Evolutionary conservation across 2,113 vertebrate species (phyloP).

Genomic region (Scytalopus superciliaris): DNA sequence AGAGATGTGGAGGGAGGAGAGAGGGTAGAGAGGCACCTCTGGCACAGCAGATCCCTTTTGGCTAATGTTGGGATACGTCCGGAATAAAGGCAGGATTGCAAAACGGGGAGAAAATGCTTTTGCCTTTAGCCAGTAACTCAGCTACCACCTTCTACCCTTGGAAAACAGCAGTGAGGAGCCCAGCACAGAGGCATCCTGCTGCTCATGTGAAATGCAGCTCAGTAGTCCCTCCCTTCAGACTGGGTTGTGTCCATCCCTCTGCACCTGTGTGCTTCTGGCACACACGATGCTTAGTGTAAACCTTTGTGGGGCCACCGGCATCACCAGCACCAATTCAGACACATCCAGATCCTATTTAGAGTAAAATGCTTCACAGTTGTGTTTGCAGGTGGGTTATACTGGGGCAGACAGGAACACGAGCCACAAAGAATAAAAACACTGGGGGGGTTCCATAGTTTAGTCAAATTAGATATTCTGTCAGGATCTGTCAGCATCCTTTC

Average conservation of each 20-base stretch:
- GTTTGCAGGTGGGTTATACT: not conserved
- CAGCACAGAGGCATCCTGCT: not conserved
- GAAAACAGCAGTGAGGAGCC: not conserved
- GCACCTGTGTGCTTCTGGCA: not conserved
- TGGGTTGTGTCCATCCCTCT: not conserved
- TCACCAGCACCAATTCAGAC: not conserved
- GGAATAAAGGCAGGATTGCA: not conserved
- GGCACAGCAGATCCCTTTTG: not conserved
- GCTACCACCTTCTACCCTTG: not conserved
- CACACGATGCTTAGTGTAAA: not conserved
- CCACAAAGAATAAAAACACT: not conserved
- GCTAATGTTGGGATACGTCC: not conserved
- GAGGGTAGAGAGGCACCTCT: not conserved
- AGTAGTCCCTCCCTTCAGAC: not conserved
- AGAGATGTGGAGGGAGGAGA: not conserved
- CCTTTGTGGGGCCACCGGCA: not conserved
- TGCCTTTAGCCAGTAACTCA: not conserved
- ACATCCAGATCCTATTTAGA: not conserved
- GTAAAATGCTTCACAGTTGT: not conserved
- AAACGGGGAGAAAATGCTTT: not conserved
- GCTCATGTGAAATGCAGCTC: not conserved
- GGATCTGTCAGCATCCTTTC: slow-evolving; percentile 9
- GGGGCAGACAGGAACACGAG: not conserved
- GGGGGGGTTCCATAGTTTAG: not conserved
- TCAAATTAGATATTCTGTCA: not conserved